A percentile compares a stretch with the other conserved stretches of the same genome.
These are phyloP conservation scores for Sterrhoptilus dennistouni DNA, from an alignment of 2,113 vertebrate genomes.

Conservation along the genomic window DNA sequence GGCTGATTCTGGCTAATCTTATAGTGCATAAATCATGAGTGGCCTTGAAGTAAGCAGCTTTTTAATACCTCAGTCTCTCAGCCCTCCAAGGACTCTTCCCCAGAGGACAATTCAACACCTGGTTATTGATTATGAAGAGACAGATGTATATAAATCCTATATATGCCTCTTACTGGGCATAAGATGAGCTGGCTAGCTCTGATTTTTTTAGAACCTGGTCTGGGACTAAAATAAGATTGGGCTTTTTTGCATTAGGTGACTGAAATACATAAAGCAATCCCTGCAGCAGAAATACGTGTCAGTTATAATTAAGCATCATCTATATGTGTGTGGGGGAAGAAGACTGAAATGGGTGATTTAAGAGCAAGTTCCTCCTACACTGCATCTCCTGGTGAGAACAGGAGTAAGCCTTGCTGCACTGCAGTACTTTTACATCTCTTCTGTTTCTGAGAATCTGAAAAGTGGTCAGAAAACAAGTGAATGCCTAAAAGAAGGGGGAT, in stretches of 20 bases:
- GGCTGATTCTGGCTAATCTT: not conserved
- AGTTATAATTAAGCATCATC: not conserved
- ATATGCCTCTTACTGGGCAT: not conserved
- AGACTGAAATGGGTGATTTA: not conserved
- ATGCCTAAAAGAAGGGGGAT: not conserved
- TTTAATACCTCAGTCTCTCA: not conserved
- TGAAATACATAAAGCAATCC: not conserved
- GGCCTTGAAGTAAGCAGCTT: not conserved
- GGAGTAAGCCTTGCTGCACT: not conserved
- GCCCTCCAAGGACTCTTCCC: not conserved
- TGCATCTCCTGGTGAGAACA: not conserved
- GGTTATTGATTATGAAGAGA: not conserved
- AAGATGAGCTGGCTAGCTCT: not conserved
- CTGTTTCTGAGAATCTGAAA: not conserved
- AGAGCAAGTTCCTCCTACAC: conserved; percentile 16
- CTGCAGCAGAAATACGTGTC: not conserved
- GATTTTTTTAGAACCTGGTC: not conserved
- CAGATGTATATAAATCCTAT: not conserved
- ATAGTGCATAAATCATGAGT: not conserved
- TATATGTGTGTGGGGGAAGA: not conserved
- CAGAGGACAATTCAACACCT: not conserved
- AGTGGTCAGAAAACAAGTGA: not conserved
- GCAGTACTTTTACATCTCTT: not conserved
- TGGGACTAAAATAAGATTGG: not conserved
- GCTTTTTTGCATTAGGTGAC: not conserved